Base-by-base conservation (phyloP, 2,888 invertebrate genomes). In the Lasioglossum figueresi region DNA sequence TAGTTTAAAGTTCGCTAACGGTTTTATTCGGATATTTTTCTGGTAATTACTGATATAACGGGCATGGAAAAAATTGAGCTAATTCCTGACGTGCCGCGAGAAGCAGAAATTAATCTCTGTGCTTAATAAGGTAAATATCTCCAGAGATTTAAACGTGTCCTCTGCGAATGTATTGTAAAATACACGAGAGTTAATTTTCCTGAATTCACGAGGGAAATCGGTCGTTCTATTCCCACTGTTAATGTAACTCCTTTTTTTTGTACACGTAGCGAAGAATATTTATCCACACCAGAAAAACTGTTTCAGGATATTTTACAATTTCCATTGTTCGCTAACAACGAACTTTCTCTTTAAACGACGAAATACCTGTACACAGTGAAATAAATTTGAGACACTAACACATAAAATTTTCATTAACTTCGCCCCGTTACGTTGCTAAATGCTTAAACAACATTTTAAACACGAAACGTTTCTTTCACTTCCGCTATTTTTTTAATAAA, bases 91-190 rank as follows among this genome's bases (percentile, higher is more conserved):
- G 48, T 19, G 31, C 68, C n/a, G 48, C 40, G 37, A 27, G 68
- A 37, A 45, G 48, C 68, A 77, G 37, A 77, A 70, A 68, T 77
- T 77, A 77, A 70, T 23, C 19, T 45, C 16, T 80, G 45, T 40
- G 37, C n/a, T 68, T 80, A 80, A 80, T 74, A 80, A 73, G 68
- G 59, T 70, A 74, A 80, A 80, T 56, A 82, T 82, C 82, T 82
- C 82, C 23, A 48, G 82, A 82, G 82, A 82, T 74, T 82, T 74
- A 80, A 82, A 80, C 80, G 70, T 59, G 80, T 82, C 82, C 74
- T 70, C 80, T 37, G 56, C 80, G 80, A 80, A 74, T 82, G 80
- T 45, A 59, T 80, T 80, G 80, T 80, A 80, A 80, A 75, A 80
- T 82, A 80, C 74, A 74, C 70, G 56, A 48, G 70, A 82, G 80